Base-by-base conservation (phyloP, 2,113 vertebrate species). In the Rhineura floridana region DNA sequence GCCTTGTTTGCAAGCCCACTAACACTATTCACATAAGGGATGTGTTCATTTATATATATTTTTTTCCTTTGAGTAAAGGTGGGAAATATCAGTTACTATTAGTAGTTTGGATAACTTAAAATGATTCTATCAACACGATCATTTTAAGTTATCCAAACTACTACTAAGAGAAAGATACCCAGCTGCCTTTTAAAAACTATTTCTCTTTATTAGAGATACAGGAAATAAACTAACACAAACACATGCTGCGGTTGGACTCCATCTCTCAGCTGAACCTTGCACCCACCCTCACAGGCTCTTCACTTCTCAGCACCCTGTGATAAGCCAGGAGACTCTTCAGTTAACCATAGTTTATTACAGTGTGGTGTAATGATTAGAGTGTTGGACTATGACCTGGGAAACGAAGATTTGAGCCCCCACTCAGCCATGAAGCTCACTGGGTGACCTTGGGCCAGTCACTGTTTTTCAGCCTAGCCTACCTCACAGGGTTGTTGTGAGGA, bases 1-100 rank as follows among this genome's bases (percentile, higher is more conserved):
- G 91, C 91, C 91, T 88, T 92, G 93, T 72, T 46, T 86, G 48
- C 44, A 63, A 90, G 77, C 33, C 30, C 28, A 50, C 81, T 87
- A 28, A 28, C 28, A 21, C 23, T 28, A 28, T 65, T 65, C 6
- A 65, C 25, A 1, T 65, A 65, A 65, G 25, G 6, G 63, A 77
- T 77, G 46, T 50, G 46, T 77, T 30, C 21, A 33, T 77, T 50
- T n/a, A n/a, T 70, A 46, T 73, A 76, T 4, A 1, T 23, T 46
- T 75, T 75, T 75, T 39, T 46, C 25, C 75, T 77, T 48, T 30
- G 44, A 77, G 21, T 12, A 46, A 46, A 6, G 10, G 42, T 44
- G 19, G 8, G 33, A 77, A 44, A 50, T 77, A 25, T 6, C 17
- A 25, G 63, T 25, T 65, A 65, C 62, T 15, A 25, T 62, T 17